These are phyloP conservation scores for Deroptyus accipitrinus DNA, from an alignment of 2,113 vertebrate genomes.

Conservation along the genomic window DNA sequence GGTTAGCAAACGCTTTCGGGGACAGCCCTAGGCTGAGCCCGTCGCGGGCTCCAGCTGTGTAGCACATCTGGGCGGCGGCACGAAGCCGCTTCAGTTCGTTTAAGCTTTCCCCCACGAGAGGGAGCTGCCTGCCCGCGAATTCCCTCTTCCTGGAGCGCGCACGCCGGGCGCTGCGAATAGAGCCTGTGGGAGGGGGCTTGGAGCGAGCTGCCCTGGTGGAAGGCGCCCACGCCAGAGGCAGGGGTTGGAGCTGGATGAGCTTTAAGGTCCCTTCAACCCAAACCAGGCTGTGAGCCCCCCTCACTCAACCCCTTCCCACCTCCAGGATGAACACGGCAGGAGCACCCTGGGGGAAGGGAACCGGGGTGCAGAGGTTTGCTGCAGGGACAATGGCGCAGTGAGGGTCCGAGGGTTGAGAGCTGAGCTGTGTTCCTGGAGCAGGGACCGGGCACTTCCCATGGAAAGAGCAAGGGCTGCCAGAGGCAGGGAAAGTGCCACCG, in stretches of 20 bases:
- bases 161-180: background rate
- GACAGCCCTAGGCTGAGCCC: background rate
- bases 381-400: background rate
- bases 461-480: rapidly evolving
- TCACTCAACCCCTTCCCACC: rapidly evolving
- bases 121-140: constrained; percentile 26
- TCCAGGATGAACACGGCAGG: rapidly evolving
- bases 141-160: background rate
- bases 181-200: background rate
- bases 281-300: background rate
- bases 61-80: background rate
- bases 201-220: background rate
- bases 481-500: background rate
- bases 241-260: background rate
- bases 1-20: rapidly evolving
- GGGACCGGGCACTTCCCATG: background rate
- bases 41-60: background rate
- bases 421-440: background rate
- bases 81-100: background rate
- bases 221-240: background rate
- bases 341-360: background rate
- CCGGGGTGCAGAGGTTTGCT: no score
- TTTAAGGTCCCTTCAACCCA: background rate
- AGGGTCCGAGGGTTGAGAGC: background rate
- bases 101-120: background rate